Percentiles rank a stretch among this genome's conserved stretches.
phyloP scores from a whole-genome alignment of 2,797 vertebrate genomes.

The Enteromius anoplus region DNA sequence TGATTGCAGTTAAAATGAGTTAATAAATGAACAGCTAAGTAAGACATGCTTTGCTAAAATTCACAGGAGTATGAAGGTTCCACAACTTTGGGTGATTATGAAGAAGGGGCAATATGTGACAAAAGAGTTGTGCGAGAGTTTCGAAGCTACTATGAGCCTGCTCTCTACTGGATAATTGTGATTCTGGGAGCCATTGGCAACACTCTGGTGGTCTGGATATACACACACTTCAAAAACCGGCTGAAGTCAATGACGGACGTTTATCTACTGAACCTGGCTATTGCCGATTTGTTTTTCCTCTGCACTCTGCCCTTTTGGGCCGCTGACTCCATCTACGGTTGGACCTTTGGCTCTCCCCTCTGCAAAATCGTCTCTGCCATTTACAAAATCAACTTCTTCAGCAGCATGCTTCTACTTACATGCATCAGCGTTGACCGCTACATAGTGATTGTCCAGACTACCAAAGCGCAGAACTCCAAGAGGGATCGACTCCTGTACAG shows the following conservation, averaged over 20 bases:
- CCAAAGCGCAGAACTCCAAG: slow-evolving; percentile 75
- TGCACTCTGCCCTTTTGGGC: slow-evolving; percentile 89
- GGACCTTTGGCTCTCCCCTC: slow-evolving; percentile 77
- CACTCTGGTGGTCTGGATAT: slow-evolving; percentile 82
- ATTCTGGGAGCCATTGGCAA: slow-evolving; percentile 81
- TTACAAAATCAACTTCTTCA: slow-evolving; percentile 90
- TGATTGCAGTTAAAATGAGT: background rate
- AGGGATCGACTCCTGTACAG: slow-evolving; percentile 71
- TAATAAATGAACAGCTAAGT: background rate
- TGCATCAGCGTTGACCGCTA: slow-evolving; percentile 90
- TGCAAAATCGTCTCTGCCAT: slow-evolving; percentile 81
- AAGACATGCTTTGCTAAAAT: background rate
- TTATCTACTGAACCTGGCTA: slow-evolving; percentile 85
- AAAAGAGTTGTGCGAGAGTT: slow-evolving; percentile 72
- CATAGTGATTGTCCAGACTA: slow-evolving; percentile 79
- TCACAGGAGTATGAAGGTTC: slow-evolving; percentile 48
- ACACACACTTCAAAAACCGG: slow-evolving; percentile 75
- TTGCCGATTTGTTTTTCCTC: slow-evolving; percentile 87
- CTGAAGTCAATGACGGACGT: slow-evolving; percentile 85
- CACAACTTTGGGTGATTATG: slow-evolving; percentile 50
- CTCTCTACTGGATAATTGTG: slow-evolving; percentile 81
- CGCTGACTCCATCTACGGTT: slow-evolving; percentile 72
- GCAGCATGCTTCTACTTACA: slow-evolving; percentile 84
- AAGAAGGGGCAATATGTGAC: slow-evolving; percentile 68
- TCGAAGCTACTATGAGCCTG: slow-evolving; percentile 74